Percentiles rank a stretch among this genome's conserved stretches.
Conservation (phyloP, 1,140 invertebrate genomes). For the Drosophila baimaii region DNA sequence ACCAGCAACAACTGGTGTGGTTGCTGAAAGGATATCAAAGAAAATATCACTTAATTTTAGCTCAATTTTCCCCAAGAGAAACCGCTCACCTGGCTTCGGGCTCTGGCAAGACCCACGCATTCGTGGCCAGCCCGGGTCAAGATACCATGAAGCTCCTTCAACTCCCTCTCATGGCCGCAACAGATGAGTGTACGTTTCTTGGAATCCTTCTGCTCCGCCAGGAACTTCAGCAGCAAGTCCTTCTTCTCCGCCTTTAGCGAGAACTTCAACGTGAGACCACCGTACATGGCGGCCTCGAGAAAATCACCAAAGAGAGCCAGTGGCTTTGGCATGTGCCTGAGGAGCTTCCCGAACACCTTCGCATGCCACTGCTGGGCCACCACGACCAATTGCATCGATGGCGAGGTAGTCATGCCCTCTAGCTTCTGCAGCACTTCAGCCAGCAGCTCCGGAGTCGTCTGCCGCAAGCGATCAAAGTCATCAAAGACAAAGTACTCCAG, state of each 20-base stretch:
- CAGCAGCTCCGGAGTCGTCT: neutral
- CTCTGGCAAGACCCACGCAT: slow-evolving; percentile 21
- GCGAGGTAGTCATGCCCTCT: neutral
- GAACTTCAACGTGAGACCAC: slow-evolving; percentile 30
- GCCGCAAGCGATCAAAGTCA: slow-evolving; percentile 50
- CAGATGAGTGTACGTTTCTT: slow-evolving; percentile 43
- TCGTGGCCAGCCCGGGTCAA: slow-evolving; percentile 15
- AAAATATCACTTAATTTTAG: neutral
- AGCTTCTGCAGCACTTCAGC: slow-evolving; percentile 14
- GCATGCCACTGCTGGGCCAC: slow-evolving; percentile 59
- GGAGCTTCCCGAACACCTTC: slow-evolving; percentile 14
- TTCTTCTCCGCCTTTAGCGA: slow-evolving; percentile 22
- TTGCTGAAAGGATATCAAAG: slow-evolving; percentile 8
- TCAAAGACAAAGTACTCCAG: slow-evolving; percentile 49
- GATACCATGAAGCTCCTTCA: neutral
- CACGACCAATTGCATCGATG: slow-evolving; percentile 29
- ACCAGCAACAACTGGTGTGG: slow-evolving; percentile 36
- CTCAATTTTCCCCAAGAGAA: neutral
- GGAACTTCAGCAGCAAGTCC: neutral
- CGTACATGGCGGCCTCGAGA: slow-evolving; percentile 62
- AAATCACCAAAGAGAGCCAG: slow-evolving; percentile 56
- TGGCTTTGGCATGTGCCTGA: slow-evolving; percentile 11
- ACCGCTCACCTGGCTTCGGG: slow-evolving; percentile 13
- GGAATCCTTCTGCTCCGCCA: neutral
- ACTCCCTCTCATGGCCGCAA: slow-evolving; percentile 33